These are phyloP conservation scores for Gnatocerus cornutus DNA, from an alignment of 2,888 invertebrate species.

Conservation along the genomic window DNA sequence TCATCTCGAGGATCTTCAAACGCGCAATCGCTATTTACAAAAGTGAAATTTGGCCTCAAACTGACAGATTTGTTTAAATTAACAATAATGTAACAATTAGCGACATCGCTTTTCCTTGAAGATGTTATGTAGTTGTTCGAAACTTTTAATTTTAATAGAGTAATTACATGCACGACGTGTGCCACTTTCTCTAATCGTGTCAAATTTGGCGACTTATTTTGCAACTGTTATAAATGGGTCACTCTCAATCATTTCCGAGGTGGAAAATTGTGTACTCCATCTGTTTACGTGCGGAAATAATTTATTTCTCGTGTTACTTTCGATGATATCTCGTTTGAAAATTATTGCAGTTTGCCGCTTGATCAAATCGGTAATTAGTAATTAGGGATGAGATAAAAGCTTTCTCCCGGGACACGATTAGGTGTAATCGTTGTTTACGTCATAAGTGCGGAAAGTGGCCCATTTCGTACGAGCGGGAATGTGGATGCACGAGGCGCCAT, in stretches of 20 bases:
- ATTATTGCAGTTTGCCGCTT: not conserved
- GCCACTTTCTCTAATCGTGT: not conserved
- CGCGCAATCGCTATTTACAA: not conserved
- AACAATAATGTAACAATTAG: conserved; percentile 2
- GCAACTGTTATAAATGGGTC: too few species aligned
- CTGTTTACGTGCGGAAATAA: not conserved
- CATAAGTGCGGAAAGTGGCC: too few species aligned
- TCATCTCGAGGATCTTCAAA: not conserved
- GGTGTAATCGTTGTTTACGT: too few species aligned
- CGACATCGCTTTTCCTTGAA: not conserved
- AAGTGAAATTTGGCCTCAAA: not conserved
- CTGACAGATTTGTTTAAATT: not conserved
- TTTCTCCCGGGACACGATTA: not conserved
- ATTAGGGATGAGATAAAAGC: not conserved
- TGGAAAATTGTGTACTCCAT: too few species aligned
- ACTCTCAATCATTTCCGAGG: too few species aligned
- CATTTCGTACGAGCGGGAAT: too few species aligned
- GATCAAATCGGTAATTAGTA: not conserved
- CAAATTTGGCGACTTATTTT: not conserved
- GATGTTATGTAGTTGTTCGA: not conserved
- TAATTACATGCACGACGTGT: not conserved
- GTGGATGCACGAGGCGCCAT: too few species aligned
- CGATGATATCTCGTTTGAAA: not conserved
- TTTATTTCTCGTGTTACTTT: not conserved
- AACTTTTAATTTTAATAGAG: not conserved